phyloP scores from a whole-genome alignment of 2,797 vertebrate species.

The Staurois parvus region DNA sequence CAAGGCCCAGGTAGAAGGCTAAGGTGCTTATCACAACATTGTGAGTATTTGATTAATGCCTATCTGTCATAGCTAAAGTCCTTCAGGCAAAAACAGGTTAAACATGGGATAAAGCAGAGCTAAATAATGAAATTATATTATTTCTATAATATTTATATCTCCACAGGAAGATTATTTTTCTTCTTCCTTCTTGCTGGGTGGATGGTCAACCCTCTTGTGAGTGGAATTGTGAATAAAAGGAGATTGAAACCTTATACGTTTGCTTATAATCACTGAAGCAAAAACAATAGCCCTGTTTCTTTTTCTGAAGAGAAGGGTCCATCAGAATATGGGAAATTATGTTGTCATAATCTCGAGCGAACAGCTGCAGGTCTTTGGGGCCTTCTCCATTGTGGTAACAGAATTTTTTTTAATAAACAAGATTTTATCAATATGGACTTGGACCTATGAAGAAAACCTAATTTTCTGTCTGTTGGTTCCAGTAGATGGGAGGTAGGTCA shows the following conservation, averaged over 20 bases:
- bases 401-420: slow-evolving; percentile 39
- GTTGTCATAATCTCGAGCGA: slow-evolving; percentile 52
- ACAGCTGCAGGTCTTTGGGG: neutral
- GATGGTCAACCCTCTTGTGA: slow-evolving; percentile 25
- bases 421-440: slow-evolving; percentile 60
- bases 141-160: slow-evolving; percentile 35
- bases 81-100: slow-evolving; percentile 36
- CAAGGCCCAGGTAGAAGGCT: slow-evolving; percentile 13
- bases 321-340: neutral
- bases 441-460: slow-evolving; percentile 65
- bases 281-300: neutral
- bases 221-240: slow-evolving; percentile 24
- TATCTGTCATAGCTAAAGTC: slow-evolving; percentile 25
- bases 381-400: slow-evolving; percentile 1
- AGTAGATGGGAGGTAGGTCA: slow-evolving; percentile 67
- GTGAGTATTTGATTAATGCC: slow-evolving; percentile 21
- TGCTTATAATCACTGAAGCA: slow-evolving; percentile 44
- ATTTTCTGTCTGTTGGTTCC: slow-evolving; percentile 38
- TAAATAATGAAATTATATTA: slow-evolving; percentile 37
- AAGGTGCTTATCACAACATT: slow-evolving; percentile 23
- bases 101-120: slow-evolving; percentile 15
- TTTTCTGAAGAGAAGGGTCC: slow-evolving; percentile 16
- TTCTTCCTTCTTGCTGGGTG: slow-evolving; percentile 40
- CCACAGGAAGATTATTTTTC: slow-evolving; percentile 12
- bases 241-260: slow-evolving; percentile 49